Base-by-base conservation (phyloP, 2,113 vertebrate species). In the Phycodurus eques region DNA sequence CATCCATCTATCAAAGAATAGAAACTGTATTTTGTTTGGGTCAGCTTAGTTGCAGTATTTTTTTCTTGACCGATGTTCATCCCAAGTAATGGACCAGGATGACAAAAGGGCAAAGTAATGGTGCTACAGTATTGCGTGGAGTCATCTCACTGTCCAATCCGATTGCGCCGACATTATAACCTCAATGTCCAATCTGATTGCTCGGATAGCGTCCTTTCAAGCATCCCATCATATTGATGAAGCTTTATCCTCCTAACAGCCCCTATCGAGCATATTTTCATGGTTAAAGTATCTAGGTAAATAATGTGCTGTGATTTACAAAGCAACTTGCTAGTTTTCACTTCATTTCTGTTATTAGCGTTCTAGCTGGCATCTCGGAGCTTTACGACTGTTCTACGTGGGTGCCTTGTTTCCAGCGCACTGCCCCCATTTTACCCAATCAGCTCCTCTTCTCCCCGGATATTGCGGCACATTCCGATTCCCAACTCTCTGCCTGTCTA, bases 401-500 rank as follows among this genome's bases (percentile, higher is more conserved):
- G 54, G 70, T 43, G 43, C 63, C 10, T 67, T 76, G 20, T 27
- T 8, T 57, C n/a, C 20, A 69, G 22, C 8, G 17, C 56, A 19
- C 46, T 75, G 79, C 53, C 63, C 63, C 73, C 44, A 70, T 69
- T 80, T 67, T 67, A 19, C 64, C 46, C 47, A 70, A 54, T 19
- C 64, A 65, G 69, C 42, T 46, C 67, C 20, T 75, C 65, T 77
- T 53, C 76, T 73, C 64, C 79, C 63, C 77, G 72, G 56, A 82
- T 83, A 67, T 78, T 73, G 63, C 81, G 68, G 33, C 17, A 15
- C 70, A 64, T 43, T 22, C 70, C 81, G 72, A 81, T 77, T 80
- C 67, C 73, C 67, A 27, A 42, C 47, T 31, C 59, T 76, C 77
- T 73, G 72, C 65, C 13, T 76, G 80, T 66, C 77, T 78, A 80